Conservation (phyloP, 2,888 invertebrate species). For the Stenichneumon culpator region DNA sequence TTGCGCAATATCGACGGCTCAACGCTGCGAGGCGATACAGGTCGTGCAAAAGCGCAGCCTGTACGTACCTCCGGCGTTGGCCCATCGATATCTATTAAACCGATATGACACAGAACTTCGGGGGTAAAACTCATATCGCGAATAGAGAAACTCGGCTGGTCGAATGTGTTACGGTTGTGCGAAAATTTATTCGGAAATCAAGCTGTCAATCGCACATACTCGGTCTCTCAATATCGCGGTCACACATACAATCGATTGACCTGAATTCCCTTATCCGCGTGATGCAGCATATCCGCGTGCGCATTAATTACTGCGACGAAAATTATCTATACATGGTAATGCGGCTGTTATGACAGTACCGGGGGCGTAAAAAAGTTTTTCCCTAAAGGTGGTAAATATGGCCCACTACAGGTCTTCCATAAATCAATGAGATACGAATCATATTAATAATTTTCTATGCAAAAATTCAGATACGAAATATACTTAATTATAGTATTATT, state of each 20-base stretch:
- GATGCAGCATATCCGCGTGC: slow-evolving; percentile 1
- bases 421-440: not conserved
- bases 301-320: not conserved
- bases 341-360: not conserved
- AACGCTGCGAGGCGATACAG: not conserved
- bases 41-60: not conserved
- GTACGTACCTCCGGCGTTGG: not conserved
- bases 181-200: slow-evolving; percentile 16
- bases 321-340: not conserved
- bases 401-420: not conserved
- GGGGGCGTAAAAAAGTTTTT: not conserved
- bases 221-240: slow-evolving; percentile 6
- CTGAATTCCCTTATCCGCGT: not conserved
- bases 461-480: not conserved
- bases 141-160: not conserved
- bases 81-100: not conserved
- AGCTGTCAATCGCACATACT: slow-evolving; percentile 2
- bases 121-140: not conserved
- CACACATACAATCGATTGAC: slow-evolving; percentile 15
- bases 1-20: not conserved
- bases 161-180: not conserved
- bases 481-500: no score
- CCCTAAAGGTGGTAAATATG: not conserved
- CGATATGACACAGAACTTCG: not conserved
- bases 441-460: not conserved